Base-by-base conservation (phyloP, 2,113 vertebrate species). In the Mohoua ochrocephala region DNA sequence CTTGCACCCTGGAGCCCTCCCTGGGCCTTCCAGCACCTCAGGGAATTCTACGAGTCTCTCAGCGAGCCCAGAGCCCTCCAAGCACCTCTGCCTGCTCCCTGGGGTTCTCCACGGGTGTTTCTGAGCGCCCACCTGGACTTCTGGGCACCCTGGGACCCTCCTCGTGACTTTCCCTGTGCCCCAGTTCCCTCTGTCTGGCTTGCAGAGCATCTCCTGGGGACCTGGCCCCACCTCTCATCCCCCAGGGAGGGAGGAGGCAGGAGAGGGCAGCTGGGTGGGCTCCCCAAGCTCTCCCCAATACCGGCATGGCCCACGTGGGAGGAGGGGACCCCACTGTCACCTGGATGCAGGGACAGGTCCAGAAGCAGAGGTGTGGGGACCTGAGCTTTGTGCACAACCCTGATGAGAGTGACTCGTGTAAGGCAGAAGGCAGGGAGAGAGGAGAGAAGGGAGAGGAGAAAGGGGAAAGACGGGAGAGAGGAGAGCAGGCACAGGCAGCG, bases 351-450 rank as follows among this genome's bases (percentile, higher is more conserved):
- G 71, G 76, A 54, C 70, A 69, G 79, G 53, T 60, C 49, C 73
- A 70, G 79, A 68, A 68, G 52, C 8, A 8, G 68, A 84, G 50
- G 28, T 73, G 53, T 61, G 71, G 59, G 5, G 24, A 84, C 44
- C 84, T 37, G 73, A 96, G 84, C 68, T 84, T 81, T 44, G 86
- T 33, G 63, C 75, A 90, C 83, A 77, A 85, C 83, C 91, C 95
- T 49, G 82, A 87, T 22, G 67, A 88, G 88, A 88, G 79, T 23
- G 39, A 77, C 41, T 11, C 0, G 3, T 31, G 50, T 79, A 90
- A 93, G 94, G 95, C 87, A 93, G 85, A 76, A 91, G 88, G 75
- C 68, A 28, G 67, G 61, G 53, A 74, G 78, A 12, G 73, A 44
- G 28, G 10, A 35, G 69, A 44, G 12, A 31, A 57, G 11, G 35